A percentile compares a stretch with the other conserved stretches of the same genome.
These are phyloP conservation scores for Speoplatyrhinus poulsoni DNA, from an alignment of 2,113 vertebrate species.

Conservation along the genomic window DNA sequence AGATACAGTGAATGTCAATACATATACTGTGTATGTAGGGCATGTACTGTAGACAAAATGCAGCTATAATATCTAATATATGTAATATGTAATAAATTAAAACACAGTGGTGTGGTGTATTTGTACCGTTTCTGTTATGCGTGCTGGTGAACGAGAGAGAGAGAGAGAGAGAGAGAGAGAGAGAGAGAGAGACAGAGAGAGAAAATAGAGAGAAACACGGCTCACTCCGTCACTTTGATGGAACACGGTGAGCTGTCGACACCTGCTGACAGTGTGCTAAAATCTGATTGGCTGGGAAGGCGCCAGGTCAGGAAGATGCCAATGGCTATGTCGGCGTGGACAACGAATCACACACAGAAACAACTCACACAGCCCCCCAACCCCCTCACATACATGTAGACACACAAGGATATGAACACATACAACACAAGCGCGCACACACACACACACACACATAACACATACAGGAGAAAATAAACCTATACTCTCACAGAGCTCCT, in stretches of 20 bases:
- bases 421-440: too few species aligned
- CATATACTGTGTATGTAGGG: too few species aligned
- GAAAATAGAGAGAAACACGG: slow-evolving; percentile 24
- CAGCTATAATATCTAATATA: too few species aligned
- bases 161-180: slow-evolving; percentile 4
- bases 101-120: background rate
- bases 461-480: background rate
- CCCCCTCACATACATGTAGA: slow-evolving; percentile 1
- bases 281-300: slow-evolving; percentile 70
- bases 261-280: slow-evolving; percentile 72
- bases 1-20: too few species aligned
- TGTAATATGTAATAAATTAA: too few species aligned
- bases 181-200: slow-evolving; percentile 8
- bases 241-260: slow-evolving; percentile 68
- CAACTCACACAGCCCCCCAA: slow-evolving; percentile 19
- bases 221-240: slow-evolving; percentile 71
- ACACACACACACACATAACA: too few species aligned
- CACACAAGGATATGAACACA: slow-evolving; percentile 1
- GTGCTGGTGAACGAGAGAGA: background rate
- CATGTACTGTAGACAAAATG: too few species aligned
- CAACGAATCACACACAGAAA: slow-evolving; percentile 56
- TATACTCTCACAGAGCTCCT: slow-evolving; percentile 22
- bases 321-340: slow-evolving; percentile 65
- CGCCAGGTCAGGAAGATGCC: slow-evolving; percentile 70
- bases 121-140: background rate